Evolutionary conservation across 1,140 invertebrate species (phyloP).

Genomic region (Aphelinus certus): DNA sequence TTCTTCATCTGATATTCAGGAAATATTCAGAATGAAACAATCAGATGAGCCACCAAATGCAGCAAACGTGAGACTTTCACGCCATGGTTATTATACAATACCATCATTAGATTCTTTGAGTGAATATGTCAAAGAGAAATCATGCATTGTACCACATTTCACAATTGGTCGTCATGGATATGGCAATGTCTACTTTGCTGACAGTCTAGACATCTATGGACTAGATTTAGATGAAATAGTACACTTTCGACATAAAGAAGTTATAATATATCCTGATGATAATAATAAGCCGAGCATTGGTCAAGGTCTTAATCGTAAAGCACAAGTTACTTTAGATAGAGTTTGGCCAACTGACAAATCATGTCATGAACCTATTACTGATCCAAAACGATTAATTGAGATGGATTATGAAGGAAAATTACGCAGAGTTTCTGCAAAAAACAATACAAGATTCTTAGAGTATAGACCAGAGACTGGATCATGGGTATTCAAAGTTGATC

Average conservation of each 20-base stretch:
- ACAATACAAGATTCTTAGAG: slow-evolving; percentile 91
- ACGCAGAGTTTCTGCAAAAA: slow-evolving; percentile 83
- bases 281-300: slow-evolving; percentile 77
- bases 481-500: slow-evolving; percentile 93
- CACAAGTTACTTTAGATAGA: slow-evolving; percentile 91
- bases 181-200: slow-evolving; percentile 91
- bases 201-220: slow-evolving; percentile 86
- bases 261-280: slow-evolving; percentile 79
- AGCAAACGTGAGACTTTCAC: slow-evolving; percentile 71
- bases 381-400: slow-evolving; percentile 77
- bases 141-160: slow-evolving; percentile 89
- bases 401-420: slow-evolving; percentile 92
- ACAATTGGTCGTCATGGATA: slow-evolving; percentile 90
- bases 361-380: slow-evolving; percentile 81
- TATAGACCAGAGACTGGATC: slow-evolving; percentile 95
- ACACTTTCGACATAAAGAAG: slow-evolving; percentile 81
- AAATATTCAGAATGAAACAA: slow-evolving; percentile 45
- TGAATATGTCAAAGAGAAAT: slow-evolving; percentile 69
- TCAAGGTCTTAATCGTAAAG: slow-evolving; percentile 87
- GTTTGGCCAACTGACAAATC: slow-evolving; percentile 95
- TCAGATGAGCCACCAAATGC: slow-evolving; percentile 61
- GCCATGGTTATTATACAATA: slow-evolving; percentile 82
- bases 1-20: slow-evolving; percentile 47
- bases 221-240: slow-evolving; percentile 87
- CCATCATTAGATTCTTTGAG: slow-evolving; percentile 74